Base-by-base conservation (phyloP, 2,113 vertebrate genomes). In the Carettochelys insculpta region DNA sequence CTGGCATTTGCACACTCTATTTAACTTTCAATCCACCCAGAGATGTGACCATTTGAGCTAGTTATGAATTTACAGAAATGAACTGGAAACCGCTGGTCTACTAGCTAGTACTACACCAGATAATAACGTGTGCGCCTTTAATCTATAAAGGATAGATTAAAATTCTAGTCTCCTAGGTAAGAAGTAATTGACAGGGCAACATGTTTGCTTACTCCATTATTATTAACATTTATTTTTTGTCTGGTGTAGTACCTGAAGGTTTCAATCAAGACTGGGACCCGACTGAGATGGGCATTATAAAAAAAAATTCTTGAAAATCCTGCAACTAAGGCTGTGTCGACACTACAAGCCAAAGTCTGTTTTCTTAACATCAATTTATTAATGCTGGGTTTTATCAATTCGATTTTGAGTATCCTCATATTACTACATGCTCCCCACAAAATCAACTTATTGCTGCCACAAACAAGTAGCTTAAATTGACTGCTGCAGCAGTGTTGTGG, bases 271-370 rank as follows among this genome's bases (percentile, higher is more conserved):
- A 29, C 58, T 86, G 53, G 25, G 43, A 76, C 61, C 90, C 77
- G 75, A n/a, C 73, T 82, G 82, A 47, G 86, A 86, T 92, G 73
- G 56, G 20, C 56, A 17, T 52, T 86, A 6, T 45, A n/a, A 90
- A 51, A 86, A 92, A 78, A 82, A 50, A 48, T 92, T 81, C 82
- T 87, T 91, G 50, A 85, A 91, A 93, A 22, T 8, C 20, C 7
- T 79, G 11, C 82, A 41, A n/a, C n/a, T n/a, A n/a, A n/a, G n/a
- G n/a, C n/a, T n/a, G n/a, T n/a, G n/a, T n/a, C n/a, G n/a, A n/a
- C n/a, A n/a, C n/a, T n/a, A n/a, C n/a, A n/a, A n/a, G n/a, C n/a
- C n/a, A n/a, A n/a, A n/a, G n/a, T n/a, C n/a, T n/a, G n/a, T n/a
- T n/a, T n/a, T n/a, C n/a, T n/a, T n/a, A n/a, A n/a, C n/a, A n/a